Evolutionary conservation across 2,113 vertebrate genomes (phyloP), one percentile per base, ranked within the genome.

Genomic region (Grallaria varia): DNA sequence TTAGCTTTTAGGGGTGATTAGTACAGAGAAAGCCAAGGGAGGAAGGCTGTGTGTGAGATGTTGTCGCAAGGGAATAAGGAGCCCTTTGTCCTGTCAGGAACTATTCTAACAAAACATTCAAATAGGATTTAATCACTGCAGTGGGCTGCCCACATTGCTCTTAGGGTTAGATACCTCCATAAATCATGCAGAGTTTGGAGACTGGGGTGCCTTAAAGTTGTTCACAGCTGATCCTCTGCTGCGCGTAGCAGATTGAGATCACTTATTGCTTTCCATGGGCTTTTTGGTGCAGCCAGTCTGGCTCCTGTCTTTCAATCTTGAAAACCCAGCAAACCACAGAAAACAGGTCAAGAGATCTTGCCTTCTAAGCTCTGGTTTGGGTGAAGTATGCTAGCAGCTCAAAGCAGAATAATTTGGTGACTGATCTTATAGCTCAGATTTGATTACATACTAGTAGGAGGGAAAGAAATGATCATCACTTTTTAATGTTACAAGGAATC

Each of bases 121-220:
- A 94, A 96, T 72, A 92, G 85, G 76, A 75, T 96, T 95, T 97
- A 96, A 97, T 96, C 95, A 96, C 92, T 78, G 79, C 83, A 94
- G 60, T 92, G 82, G 76, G 84, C 88, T 88, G 90, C 60, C 84
- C 90, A 60, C 88, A 21, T 56, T 89, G 93, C 95, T 95, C 95
- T 90, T 93, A 90, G 92, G 95, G 93, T 93, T 95, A 97, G 85
- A 87, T 92, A 86, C 68, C 88, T n/a, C 90, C 90, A 96, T 97
- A 97, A 97, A 97, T 96, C 96, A 96, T 96, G 93, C 86, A 97
- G 95, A 53, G 92, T 79, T 93, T 93, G 92, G 95, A 96, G 96
- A 78, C 87, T 3, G 60, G 68, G 73, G 56, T 72, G 76, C 37
- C 82, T 91, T 47, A 78, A 81, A 96, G 85, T 94, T 94, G 76